Conservation (phyloP, 2,888 invertebrate genomes). For the Thera britannica region DNA sequence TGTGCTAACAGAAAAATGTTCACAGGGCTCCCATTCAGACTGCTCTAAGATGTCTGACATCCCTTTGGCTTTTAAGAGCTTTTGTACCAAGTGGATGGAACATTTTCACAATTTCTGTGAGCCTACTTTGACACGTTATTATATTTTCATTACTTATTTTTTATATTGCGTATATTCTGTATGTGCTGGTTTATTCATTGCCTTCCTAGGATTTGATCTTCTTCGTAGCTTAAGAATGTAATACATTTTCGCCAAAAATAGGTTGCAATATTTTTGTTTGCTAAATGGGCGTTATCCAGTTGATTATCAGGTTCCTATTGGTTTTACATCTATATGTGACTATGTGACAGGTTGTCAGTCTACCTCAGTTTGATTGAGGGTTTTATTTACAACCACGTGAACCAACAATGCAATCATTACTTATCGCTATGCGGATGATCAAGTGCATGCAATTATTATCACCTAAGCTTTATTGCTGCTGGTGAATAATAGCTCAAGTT, state of each 20-base stretch:
- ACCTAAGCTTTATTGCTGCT: background rate
- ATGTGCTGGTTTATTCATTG: background rate
- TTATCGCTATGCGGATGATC: background rate
- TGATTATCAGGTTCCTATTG: no score
- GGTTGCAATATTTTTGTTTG: no score
- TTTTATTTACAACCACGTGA: background rate
- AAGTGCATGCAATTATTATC: slow-evolving; percentile 2
- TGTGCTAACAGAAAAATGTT: slow-evolving; percentile 26
- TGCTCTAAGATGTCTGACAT: slow-evolving; percentile 11
- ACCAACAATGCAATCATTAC: background rate
- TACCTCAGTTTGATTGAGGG: background rate
- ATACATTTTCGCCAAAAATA: no score
- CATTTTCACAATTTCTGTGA: no score
- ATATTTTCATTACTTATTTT: no score
- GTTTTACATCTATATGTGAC: no score
- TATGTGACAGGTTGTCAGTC: no score
- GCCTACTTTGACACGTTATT: no score
- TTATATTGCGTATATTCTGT: no score
- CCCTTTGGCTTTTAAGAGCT: background rate
- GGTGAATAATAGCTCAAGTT: background rate
- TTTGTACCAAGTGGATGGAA: no score
- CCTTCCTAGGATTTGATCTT: background rate
- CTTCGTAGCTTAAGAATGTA: no score
- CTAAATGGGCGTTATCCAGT: no score
- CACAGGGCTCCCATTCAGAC: slow-evolving; percentile 20